Evolutionary conservation across 2,797 vertebrate species (phyloP).

Genomic region (Hephaestus fuliginosus): DNA sequence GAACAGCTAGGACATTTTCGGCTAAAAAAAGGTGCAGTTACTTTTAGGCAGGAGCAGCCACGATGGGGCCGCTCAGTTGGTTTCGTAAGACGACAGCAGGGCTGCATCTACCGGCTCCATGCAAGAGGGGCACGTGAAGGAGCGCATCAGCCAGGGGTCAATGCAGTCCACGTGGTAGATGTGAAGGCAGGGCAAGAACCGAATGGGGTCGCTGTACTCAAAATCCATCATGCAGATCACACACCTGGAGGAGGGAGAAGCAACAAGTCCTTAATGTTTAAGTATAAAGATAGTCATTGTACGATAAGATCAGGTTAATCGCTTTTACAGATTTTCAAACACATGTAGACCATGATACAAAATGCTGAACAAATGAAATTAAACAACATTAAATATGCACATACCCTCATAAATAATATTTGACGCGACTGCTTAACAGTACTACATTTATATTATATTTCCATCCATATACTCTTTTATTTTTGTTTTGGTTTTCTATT

Average conservation of each 20-base stretch:
- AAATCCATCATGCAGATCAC: slow-evolving; percentile 95
- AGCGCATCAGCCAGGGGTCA: slow-evolving; percentile 92
- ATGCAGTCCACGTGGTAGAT: slow-evolving; percentile 92
- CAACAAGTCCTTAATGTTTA: not conserved
- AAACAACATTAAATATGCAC: not conserved
- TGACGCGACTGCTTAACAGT: too few relatives aligned
- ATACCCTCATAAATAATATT: too few relatives aligned
- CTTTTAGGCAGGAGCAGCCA: slow-evolving; percentile 57
- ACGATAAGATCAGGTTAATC: not conserved
- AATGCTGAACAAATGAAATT: not conserved
- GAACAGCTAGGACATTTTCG: slow-evolving; percentile 53
- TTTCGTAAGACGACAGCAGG: slow-evolving; percentile 89
- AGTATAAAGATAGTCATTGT: not conserved
- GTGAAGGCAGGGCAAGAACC: slow-evolving; percentile 92
- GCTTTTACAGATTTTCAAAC: not conserved
- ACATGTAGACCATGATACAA: not conserved
- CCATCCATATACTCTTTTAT: too few relatives aligned
- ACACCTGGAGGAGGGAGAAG: slow-evolving; percentile 80
- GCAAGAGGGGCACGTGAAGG: slow-evolving; percentile 93
- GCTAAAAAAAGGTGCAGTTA: slow-evolving; percentile 59
- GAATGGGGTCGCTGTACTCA: slow-evolving; percentile 87
- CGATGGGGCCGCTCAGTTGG: slow-evolving; percentile 76
- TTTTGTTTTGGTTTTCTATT: too few relatives aligned
- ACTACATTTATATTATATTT: too few relatives aligned
- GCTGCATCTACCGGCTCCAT: slow-evolving; percentile 93